These are phyloP conservation scores for Chrysogorgia sp. DNA, from an alignment of 92 coral and sea anemone genomes.

Conservation along the genomic window DNA sequence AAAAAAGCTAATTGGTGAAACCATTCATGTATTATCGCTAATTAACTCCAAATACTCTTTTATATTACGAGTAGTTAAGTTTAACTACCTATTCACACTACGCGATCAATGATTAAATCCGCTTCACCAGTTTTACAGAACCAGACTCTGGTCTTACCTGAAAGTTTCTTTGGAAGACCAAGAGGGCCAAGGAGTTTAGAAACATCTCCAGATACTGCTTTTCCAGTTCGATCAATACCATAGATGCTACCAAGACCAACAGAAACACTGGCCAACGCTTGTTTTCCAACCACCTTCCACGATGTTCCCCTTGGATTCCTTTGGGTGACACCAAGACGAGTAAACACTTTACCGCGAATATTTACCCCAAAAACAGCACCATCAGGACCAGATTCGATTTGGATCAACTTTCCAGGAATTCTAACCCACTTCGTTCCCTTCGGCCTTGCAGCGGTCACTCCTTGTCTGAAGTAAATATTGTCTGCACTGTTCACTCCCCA, in stretches of 20 bases:
- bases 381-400: too few species aligned
- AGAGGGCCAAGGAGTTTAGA: background rate
- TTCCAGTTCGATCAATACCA: conserved; percentile 3
- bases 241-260: conserved; percentile 7
- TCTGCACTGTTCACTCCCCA: too few species aligned
- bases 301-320: conserved; percentile 3
- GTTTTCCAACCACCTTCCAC: background rate
- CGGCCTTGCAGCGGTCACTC: too few species aligned
- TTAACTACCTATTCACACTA: background rate
- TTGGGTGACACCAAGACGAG: conserved; percentile 2
- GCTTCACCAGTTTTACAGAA: too few species aligned
- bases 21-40: too few species aligned
- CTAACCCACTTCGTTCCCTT: too few species aligned
- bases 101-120: background rate
- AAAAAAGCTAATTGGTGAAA: too few species aligned
- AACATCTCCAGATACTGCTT: background rate
- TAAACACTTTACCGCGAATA: background rate
- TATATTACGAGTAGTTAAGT: background rate
- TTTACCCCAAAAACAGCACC: too few species aligned
- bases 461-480: too few species aligned
- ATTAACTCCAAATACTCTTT: background rate
- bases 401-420: too few species aligned
- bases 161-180: background rate
- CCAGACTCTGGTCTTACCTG: background rate
- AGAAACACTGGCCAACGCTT: background rate